These are phyloP conservation scores for Muscicapa striata DNA, from an alignment of 2,797 vertebrate genomes.

Conservation along the genomic window DNA sequence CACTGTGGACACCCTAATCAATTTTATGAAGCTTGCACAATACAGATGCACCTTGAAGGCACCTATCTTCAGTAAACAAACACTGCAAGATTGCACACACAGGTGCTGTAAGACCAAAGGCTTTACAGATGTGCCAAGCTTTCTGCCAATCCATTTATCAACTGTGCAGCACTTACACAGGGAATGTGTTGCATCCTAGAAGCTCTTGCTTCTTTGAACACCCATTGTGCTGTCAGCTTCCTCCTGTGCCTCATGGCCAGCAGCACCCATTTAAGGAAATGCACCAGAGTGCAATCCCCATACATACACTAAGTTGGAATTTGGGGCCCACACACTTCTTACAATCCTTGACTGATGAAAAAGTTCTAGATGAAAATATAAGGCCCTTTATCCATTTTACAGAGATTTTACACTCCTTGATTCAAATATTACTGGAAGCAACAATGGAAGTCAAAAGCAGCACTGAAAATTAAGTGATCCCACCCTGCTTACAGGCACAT, in stretches of 20 bases:
- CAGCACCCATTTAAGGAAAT: background rate
- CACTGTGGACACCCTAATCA: background rate
- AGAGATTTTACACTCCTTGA: background rate
- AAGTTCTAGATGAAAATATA: background rate
- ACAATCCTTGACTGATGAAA: background rate
- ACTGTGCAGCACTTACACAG: background rate
- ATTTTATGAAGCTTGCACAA: background rate
- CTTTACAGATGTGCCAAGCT: background rate
- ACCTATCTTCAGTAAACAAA: background rate
- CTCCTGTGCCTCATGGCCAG: background rate
- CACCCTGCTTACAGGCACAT: background rate
- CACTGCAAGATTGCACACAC: background rate
- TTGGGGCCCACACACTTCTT: background rate
- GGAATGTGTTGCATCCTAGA: background rate
- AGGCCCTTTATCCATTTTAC: background rate
- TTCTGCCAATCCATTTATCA: background rate
- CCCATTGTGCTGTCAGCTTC: background rate
- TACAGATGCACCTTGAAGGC: background rate
- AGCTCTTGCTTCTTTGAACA: background rate
- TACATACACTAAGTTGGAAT: rapidly evolving
- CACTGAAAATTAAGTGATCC: background rate
- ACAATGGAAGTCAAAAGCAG: background rate
- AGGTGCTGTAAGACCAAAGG: background rate
- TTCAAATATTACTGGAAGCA: background rate
- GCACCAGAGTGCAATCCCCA: rapidly evolving